These are phyloP conservation scores for Tinamus major DNA, from an alignment of 2,797 vertebrate species.

Conservation along the genomic window DNA sequence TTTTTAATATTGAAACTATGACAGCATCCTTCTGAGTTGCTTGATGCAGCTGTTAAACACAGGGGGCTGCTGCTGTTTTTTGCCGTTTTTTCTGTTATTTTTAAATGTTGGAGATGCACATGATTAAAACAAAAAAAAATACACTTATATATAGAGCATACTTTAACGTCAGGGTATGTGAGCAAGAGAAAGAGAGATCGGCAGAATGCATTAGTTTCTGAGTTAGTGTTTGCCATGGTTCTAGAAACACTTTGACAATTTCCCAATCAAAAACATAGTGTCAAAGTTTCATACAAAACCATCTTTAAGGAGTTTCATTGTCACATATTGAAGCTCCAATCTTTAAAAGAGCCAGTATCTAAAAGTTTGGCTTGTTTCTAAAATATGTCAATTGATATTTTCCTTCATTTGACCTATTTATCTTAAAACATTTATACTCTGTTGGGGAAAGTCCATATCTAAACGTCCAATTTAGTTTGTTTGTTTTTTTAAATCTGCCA, in stretches of 20 bases:
- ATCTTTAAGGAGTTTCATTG: not conserved
- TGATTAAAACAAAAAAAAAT: not conserved
- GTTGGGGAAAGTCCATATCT: slow-evolving; percentile 33
- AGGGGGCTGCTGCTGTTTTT: not conserved
- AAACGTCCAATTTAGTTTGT: slow-evolving; percentile 61
- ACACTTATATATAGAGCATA: not conserved
- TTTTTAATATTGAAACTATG: not conserved
- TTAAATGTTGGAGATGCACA: not conserved
- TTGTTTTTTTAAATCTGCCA: slow-evolving; percentile 72
- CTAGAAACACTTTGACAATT: slow-evolving; percentile 1
- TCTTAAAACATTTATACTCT: slow-evolving; percentile 65
- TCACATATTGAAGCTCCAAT: not conserved
- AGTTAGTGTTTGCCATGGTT: slow-evolving; percentile 1
- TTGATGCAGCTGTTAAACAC: not conserved
- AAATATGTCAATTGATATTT: slow-evolving; percentile 39
- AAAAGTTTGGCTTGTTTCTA: slow-evolving; percentile 41
- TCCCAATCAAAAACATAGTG: not conserved
- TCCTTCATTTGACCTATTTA: slow-evolving; percentile 68
- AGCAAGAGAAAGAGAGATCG: not conserved
- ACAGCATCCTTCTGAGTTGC: not conserved
- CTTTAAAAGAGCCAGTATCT: not conserved
- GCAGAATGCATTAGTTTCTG: not conserved
- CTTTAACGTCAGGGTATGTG: not conserved
- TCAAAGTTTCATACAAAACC: not conserved
- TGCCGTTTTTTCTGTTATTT: not conserved